Percentiles rank a stretch among this genome's conserved stretches.
phyloP scores from a whole-genome alignment of 2,797 vertebrate genomes.

The Chrosomus eos region DNA sequence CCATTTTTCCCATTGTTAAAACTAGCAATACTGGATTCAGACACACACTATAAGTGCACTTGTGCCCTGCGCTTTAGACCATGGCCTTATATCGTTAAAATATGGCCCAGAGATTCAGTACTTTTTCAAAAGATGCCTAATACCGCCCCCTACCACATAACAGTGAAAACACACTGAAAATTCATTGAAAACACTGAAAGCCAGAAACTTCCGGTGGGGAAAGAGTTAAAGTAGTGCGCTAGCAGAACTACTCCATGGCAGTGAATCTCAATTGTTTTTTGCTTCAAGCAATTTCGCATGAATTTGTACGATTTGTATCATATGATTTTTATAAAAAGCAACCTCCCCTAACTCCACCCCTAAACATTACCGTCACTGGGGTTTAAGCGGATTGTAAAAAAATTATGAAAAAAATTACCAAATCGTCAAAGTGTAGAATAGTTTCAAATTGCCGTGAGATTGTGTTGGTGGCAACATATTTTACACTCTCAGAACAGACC shows the following conservation, averaged over 20 bases:
- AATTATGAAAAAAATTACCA: neutral
- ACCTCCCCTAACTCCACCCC: neutral
- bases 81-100: too few species aligned
- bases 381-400: neutral
- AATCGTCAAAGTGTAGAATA: neutral
- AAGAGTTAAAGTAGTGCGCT: neutral
- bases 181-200: too few species aligned
- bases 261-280: neutral
- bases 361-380: neutral
- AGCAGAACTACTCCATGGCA: neutral
- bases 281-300: neutral
- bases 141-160: too few species aligned
- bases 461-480: neutral
- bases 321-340: neutral
- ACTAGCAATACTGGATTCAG: too few species aligned
- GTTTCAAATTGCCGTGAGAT: neutral
- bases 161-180: too few species aligned
- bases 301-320: neutral
- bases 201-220: too few species aligned
- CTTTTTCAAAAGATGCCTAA: too few species aligned
- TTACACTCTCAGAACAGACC: neutral
- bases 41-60: too few species aligned
- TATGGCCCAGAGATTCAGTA: too few species aligned
- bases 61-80: too few species aligned
- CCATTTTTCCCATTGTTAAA: too few species aligned